Evolutionary conservation across 2,113 vertebrate genomes (phyloP).

Genomic region (Hippocampus comes): DNA sequence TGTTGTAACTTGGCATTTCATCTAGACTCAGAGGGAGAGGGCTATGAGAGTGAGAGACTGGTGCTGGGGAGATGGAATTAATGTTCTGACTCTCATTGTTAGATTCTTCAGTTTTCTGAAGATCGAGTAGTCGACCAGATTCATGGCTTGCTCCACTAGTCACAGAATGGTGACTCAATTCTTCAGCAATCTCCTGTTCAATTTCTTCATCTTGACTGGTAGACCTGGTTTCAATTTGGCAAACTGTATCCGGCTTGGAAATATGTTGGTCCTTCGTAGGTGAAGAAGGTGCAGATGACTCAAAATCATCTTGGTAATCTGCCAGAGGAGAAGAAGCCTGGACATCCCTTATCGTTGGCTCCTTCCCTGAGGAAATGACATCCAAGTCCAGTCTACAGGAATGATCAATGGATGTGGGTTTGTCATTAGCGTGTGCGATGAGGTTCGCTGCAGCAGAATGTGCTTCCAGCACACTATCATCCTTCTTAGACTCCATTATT

Average conservation of each 20-base stretch:
- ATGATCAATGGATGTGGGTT: slow-evolving; percentile 46
- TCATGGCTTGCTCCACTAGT: slow-evolving; percentile 60
- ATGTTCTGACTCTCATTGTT: slow-evolving; percentile 54
- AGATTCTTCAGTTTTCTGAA: slow-evolving; percentile 62
- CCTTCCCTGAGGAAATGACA: slow-evolving; percentile 61
- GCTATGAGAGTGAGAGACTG: slow-evolving; percentile 40
- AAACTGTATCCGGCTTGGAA: slow-evolving; percentile 41
- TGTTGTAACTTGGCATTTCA: slow-evolving; percentile 74
- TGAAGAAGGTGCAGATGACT: slow-evolving; percentile 65
- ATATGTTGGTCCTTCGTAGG: slow-evolving; percentile 40
- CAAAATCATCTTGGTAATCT: slow-evolving; percentile 76
- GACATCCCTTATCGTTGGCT: slow-evolving; percentile 43
- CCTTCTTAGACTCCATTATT: slow-evolving; percentile 39
- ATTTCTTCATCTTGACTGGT: slow-evolving; percentile 56
- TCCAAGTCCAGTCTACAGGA: slow-evolving; percentile 68
- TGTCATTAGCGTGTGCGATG: slow-evolving; percentile 40
- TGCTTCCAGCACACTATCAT: slow-evolving; percentile 46
- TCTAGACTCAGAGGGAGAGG: slow-evolving; percentile 41
- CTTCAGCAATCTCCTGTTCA: slow-evolving; percentile 82
- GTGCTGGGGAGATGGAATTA: slow-evolving; percentile 27
- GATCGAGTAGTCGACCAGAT: slow-evolving; percentile 72
- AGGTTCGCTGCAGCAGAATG: slow-evolving; percentile 35
- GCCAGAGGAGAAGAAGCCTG: slow-evolving; percentile 22
- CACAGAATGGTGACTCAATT: slow-evolving; percentile 70
- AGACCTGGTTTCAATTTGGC: slow-evolving; percentile 38